Evolutionary conservation across 1,140 invertebrate species (phyloP).

Genomic region (Drosophila mauritiana): DNA sequence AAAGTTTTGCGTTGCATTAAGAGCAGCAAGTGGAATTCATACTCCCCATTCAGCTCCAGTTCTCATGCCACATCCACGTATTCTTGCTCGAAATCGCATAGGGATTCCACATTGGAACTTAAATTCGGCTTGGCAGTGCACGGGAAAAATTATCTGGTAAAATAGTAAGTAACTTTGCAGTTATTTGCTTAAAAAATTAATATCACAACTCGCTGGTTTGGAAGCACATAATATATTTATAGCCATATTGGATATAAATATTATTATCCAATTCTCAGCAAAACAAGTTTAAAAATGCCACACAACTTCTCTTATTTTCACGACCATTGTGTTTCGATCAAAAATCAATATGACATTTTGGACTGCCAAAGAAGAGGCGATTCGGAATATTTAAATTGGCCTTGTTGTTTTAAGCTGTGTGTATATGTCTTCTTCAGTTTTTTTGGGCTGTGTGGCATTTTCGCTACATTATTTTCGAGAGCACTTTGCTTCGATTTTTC

Average conservation of each 20-base stretch:
- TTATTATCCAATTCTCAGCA: too few relatives aligned
- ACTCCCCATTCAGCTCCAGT: neutral
- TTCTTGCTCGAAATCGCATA: conserved; percentile 9
- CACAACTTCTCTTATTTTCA: neutral
- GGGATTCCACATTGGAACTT: conserved; percentile 25
- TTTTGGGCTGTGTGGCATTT: conserved; percentile 20
- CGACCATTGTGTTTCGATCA: neutral
- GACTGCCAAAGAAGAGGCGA: conserved; percentile 2
- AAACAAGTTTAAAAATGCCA: neutral
- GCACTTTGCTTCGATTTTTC: conserved; percentile 50
- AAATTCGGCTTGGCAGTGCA: conserved; percentile 24
- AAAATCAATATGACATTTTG: conserved; percentile 7
- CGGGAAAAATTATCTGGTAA: neutral
- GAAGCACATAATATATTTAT: too few relatives aligned
- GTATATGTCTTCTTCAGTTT: neutral
- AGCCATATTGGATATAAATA: too few relatives aligned
- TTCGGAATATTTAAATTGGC: conserved; percentile 14
- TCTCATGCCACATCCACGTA: conserved; percentile 24
- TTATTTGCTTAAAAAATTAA: too few relatives aligned
- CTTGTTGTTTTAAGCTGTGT: neutral
- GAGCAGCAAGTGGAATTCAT: conserved; percentile 50
- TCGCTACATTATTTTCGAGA: conserved; percentile 47
- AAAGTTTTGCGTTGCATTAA: conserved; percentile 80
- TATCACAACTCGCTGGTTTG: too few relatives aligned
- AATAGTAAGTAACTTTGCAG: too few relatives aligned